These are phyloP conservation scores for Brotogeris chrysoptera DNA, from an alignment of 2,797 vertebrate genomes.

Conservation along the genomic window DNA sequence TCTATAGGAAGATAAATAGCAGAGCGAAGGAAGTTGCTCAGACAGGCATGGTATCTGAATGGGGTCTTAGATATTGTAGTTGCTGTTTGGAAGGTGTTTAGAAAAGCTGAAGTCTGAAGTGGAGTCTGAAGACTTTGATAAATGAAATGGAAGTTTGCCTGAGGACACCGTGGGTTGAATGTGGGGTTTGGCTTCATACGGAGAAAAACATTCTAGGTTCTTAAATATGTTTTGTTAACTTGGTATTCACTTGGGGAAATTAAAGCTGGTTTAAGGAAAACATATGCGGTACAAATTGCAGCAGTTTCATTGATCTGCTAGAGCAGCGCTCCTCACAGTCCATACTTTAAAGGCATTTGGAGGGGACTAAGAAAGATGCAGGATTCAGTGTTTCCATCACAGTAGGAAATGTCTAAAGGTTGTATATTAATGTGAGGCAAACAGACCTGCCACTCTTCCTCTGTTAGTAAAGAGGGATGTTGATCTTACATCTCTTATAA, in stretches of 20 bases:
- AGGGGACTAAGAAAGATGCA: not conserved
- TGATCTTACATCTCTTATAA: not conserved
- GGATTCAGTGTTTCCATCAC: not conserved
- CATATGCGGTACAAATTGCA: not conserved
- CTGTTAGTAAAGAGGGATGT: not conserved
- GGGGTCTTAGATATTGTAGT: not conserved
- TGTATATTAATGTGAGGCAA: not conserved
- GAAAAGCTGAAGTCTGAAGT: not conserved
- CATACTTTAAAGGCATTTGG: not conserved
- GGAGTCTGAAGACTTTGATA: not conserved
- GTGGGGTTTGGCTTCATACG: not conserved
- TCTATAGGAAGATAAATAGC: not conserved
- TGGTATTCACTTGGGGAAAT: not conserved
- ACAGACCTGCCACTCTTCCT: not conserved
- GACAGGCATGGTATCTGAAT: not conserved
- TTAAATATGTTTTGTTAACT: slow-evolving; percentile 34
- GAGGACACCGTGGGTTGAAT: not conserved
- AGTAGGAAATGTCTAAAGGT: not conserved
- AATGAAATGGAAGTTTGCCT: not conserved
- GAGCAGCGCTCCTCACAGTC: not conserved
- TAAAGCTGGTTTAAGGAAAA: not conserved
- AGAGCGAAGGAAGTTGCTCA: not conserved
- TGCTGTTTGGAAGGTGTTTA: not conserved
- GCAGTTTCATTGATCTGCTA: not conserved
- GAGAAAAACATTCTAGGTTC: not conserved